Base-by-base conservation (phyloP, 2,888 invertebrate species). In the Diaphora mendica region DNA sequence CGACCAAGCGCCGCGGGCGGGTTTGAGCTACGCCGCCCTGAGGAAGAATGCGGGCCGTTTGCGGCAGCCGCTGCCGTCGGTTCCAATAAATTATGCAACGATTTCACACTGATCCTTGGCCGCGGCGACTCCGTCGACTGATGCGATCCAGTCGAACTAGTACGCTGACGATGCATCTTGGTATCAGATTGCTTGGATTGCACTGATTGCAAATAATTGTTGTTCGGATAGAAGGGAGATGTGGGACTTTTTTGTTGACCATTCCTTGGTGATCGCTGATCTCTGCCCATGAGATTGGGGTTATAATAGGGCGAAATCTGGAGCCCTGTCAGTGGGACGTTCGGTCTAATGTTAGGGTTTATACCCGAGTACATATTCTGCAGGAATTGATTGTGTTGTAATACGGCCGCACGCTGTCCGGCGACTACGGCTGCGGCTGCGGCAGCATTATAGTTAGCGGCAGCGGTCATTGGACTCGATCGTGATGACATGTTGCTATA, bases 41-140 rank as follows among this genome's bases (percentile, higher is more conserved):
- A 82, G 89, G 94, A 84, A 26, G 69, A 64, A n/a, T 72, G 75
- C n/a, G 72, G 64, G 17, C 39, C 75, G 5, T 90, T 84, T 72
- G 94, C 91, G 64, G 94, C 90, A 72, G 94, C 93, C 64, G 95
- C 93, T 62, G 91, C 89, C 48, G 91, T 92, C n/a, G 96, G 96
- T 85, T 96, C 96, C 87, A 97, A 87, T 77, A 97, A 91, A 88
- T 97, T 97, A 80, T 96, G 96, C 80, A 97, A 93, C 39, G 97
- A 96, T 88, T 96, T 97, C 77, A 96, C 96, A 87, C 96, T 96
- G 75, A 96, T 96, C 82, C 97, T 93, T 64, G 97, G 97, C 77
- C 96, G 96, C 79, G 96, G 94, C 66, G 95, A 94, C 82, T 94
- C 93, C 82, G 96, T 94, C 64, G 95, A 94, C 83, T 94, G 93